These are phyloP conservation scores for Sebastes flavidus DNA, from an alignment of 2,797 vertebrate genomes.

Conservation along the genomic window DNA sequence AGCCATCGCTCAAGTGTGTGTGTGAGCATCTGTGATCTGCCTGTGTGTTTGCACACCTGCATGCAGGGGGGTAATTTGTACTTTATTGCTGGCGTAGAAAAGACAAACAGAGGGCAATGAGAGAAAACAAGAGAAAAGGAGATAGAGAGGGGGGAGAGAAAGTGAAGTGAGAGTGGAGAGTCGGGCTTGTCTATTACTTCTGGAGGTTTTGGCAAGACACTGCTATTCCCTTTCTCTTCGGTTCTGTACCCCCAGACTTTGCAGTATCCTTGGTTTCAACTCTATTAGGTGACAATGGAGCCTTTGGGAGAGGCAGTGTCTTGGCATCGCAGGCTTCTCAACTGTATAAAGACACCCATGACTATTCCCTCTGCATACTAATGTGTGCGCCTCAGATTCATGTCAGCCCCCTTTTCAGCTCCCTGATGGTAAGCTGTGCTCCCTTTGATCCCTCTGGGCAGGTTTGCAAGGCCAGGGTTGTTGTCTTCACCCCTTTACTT, in stretches of 20 bases:
- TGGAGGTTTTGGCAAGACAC: constrained; percentile 66
- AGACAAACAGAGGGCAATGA: constrained; percentile 53
- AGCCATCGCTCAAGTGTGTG: background rate
- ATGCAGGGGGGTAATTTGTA: constrained; percentile 44
- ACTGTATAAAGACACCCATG: constrained; percentile 69
- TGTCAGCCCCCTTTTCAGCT: constrained; percentile 49
- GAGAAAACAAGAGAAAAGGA: constrained; percentile 44
- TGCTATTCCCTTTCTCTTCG: constrained; percentile 48
- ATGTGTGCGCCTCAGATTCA: constrained; percentile 66
- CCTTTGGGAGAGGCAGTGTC: constrained; percentile 68
- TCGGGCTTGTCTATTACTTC: constrained; percentile 46
- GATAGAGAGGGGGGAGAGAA: background rate
- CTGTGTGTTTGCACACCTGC: constrained; percentile 30
- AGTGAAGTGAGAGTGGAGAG: constrained; percentile 26
- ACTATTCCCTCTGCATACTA: constrained; percentile 76
- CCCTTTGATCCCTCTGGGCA: constrained; percentile 65
- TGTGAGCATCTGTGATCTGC: background rate
- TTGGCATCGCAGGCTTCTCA: constrained; percentile 62
- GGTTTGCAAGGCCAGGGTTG: constrained; percentile 45
- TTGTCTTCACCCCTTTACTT: constrained; percentile 15
- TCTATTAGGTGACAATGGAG: constrained; percentile 77
- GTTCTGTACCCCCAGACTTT: constrained; percentile 52
- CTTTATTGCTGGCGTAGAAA: constrained; percentile 51
- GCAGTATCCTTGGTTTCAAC: constrained; percentile 75
- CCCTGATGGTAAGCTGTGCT: constrained; percentile 36